Percentiles rank a stretch among this genome's conserved stretches.
Evolutionary conservation across 2,797 vertebrate species (phyloP).

Genomic region (Dermochelys coriacea): DNA sequence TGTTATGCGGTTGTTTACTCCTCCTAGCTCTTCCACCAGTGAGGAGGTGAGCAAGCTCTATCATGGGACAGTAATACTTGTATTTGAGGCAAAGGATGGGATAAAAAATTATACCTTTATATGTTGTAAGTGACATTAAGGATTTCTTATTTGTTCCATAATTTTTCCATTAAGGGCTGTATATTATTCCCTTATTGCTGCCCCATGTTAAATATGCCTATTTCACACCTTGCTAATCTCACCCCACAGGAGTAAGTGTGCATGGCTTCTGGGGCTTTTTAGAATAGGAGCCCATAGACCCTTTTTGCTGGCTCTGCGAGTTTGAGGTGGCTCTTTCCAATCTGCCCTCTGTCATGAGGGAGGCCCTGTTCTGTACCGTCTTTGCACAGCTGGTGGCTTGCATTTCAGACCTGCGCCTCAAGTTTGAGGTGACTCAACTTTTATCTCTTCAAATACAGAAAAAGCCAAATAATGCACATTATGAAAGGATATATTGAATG

Average conservation of each 20-base stretch:
- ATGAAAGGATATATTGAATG: not conserved
- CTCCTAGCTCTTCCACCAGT: not conserved
- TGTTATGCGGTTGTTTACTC: not conserved
- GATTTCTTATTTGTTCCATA: not conserved
- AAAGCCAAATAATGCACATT: not conserved
- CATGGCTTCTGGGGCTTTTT: not conserved
- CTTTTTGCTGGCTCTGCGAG: fast-evolving
- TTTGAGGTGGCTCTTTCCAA: not conserved
- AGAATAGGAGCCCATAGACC: not conserved
- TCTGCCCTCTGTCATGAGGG: not conserved
- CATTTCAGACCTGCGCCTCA: not conserved
- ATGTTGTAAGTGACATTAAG: not conserved
- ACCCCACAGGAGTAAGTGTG: not conserved
- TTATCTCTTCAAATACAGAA: not conserved
- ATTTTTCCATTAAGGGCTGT: not conserved
- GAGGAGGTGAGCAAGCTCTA: not conserved
- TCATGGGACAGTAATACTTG: not conserved
- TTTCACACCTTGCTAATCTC: not conserved
- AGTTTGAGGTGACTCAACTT: not conserved
- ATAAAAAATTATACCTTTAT: not conserved
- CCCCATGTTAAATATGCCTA: fast-evolving
- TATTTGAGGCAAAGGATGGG: not conserved
- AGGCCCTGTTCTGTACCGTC: fast-evolving
- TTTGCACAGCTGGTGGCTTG: not conserved
- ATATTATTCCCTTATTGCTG: not conserved